Evolutionary conservation across 1,140 invertebrate species (phyloP).

Genomic region (Musca domestica): DNA sequence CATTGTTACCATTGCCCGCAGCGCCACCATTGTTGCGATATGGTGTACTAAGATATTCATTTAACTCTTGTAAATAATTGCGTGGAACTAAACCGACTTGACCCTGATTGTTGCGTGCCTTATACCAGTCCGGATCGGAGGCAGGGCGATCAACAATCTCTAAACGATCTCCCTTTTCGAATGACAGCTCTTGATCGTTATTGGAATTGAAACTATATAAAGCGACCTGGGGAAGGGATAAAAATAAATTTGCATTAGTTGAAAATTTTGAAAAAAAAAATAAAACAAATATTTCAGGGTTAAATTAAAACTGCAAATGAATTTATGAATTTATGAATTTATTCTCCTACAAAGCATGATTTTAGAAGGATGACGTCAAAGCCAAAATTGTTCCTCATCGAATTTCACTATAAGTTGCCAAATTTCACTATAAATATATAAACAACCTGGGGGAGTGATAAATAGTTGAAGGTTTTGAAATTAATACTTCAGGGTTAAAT

Average conservation of each 20-base stretch:
- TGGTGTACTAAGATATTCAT: constrained; percentile 82
- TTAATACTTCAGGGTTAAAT: too few relatives aligned
- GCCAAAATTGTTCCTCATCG: too few relatives aligned
- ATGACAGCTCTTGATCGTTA: constrained; percentile 95
- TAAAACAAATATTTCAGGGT: too few relatives aligned
- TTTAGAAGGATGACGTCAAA: too few relatives aligned
- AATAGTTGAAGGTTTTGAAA: too few relatives aligned
- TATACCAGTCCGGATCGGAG: constrained; percentile 98
- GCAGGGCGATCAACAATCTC: constrained; percentile 93
- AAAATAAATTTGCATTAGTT: not conserved
- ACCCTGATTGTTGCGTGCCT: constrained; percentile 88
- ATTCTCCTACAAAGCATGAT: too few relatives aligned
- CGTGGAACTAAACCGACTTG: constrained; percentile 91
- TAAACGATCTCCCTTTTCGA: constrained; percentile 91
- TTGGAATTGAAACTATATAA: constrained; percentile 92
- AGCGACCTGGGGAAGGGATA: constrained; percentile 60
- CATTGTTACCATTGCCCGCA: constrained; percentile 46
- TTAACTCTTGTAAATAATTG: constrained; percentile 92
- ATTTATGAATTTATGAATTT: too few relatives aligned
- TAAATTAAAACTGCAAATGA: too few relatives aligned
- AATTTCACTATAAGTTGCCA: too few relatives aligned
- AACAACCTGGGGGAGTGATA: too few relatives aligned
- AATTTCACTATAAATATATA: too few relatives aligned
- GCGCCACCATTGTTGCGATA: constrained; percentile 63
- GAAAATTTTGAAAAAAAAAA: too few relatives aligned